phyloP scores from a whole-genome alignment of 2,797 vertebrate genomes.

The Catostomus latipinnis region DNA sequence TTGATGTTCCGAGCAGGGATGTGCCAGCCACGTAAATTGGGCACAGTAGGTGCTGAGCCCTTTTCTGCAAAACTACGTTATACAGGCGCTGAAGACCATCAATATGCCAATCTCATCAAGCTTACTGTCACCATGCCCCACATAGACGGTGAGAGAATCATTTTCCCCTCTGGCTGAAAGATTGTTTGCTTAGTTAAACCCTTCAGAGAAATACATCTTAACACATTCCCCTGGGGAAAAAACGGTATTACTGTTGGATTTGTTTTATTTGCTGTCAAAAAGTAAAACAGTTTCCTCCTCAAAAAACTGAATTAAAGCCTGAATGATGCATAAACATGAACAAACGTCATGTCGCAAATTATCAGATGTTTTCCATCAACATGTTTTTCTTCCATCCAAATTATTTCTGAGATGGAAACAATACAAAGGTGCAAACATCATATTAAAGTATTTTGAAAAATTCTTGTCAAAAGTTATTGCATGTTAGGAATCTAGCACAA shows the following conservation, averaged over 20 bases:
- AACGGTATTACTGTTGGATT: conserved; percentile 22
- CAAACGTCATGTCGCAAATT: conserved; percentile 23
- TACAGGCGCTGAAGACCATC: conserved; percentile 86
- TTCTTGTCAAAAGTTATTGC: conserved; percentile 10
- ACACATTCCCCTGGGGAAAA: conserved; percentile 8
- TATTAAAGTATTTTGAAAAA: not conserved
- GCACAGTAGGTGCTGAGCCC: conserved; percentile 91
- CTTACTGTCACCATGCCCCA: conserved; percentile 94
- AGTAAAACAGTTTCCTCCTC: not conserved
- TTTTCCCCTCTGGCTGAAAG: conserved; percentile 41
- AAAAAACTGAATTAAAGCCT: conserved; percentile 13
- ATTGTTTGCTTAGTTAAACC: conserved; percentile 1
- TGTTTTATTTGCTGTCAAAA: conserved; percentile 22
- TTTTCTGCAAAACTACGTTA: conserved; percentile 95
- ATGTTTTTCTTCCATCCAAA: not conserved
- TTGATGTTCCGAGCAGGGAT: conserved; percentile 77
- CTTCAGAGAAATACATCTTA: conserved; percentile 10
- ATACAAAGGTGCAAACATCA: conserved; percentile 8
- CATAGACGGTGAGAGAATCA: conserved; percentile 84
- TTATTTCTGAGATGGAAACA: conserved; percentile 10
- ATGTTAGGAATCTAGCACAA: conserved; percentile 21
- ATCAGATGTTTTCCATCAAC: not conserved
- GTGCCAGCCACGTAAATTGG: conserved; percentile 88
- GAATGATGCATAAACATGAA: conserved; percentile 34
- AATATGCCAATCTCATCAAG: conserved; percentile 90